A percentile compares a stretch with the other conserved stretches of the same genome.
phyloP scores from a whole-genome alignment of 1,140 invertebrate genomes.

The Zaprionus davidi region DNA sequence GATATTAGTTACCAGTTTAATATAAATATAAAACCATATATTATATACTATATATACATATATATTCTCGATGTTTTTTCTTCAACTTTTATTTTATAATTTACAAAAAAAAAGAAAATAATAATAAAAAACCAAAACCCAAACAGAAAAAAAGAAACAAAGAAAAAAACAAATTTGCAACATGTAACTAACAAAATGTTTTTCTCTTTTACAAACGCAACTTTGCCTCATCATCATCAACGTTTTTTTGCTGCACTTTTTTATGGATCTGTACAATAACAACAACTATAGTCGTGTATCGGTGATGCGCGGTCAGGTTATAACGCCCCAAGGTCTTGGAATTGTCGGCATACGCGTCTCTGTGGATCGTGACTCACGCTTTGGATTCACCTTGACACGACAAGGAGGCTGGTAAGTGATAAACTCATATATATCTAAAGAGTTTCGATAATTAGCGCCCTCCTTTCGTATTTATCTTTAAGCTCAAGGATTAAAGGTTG shows the following conservation, averaged over 20 bases:
- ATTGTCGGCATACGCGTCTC: conserved; percentile 98
- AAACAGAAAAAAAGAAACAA: conserved; percentile 22
- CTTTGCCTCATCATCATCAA: conserved; percentile 2
- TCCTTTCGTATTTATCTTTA: no score
- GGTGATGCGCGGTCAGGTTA: conserved; percentile 98
- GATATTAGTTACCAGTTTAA: conserved; percentile 36
- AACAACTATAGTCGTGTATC: conserved; percentile 93
- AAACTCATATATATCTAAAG: neutral
- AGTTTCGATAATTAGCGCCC: neutral
- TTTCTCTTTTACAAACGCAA: conserved; percentile 62
- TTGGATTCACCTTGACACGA: conserved; percentile 97
- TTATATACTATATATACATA: conserved; percentile 37
- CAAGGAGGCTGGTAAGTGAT: conserved; percentile 95
- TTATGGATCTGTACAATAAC: conserved; percentile 4
- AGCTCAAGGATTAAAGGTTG: neutral
- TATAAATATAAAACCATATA: conserved; percentile 23
- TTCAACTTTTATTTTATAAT: conserved; percentile 34
- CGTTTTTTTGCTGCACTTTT: conserved; percentile 13
- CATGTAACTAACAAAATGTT: conserved; percentile 61
- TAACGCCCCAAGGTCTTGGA: conserved; percentile 95
- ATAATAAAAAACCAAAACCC: conserved; percentile 14
- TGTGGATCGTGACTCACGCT: conserved; percentile 95
- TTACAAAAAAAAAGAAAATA: conserved; percentile 20
- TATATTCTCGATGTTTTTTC: conserved; percentile 43
- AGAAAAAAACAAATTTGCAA: conserved; percentile 25